Conservation (phyloP, 2,797 vertebrate genomes). For the Synaphobranchus kaupii region DNA sequence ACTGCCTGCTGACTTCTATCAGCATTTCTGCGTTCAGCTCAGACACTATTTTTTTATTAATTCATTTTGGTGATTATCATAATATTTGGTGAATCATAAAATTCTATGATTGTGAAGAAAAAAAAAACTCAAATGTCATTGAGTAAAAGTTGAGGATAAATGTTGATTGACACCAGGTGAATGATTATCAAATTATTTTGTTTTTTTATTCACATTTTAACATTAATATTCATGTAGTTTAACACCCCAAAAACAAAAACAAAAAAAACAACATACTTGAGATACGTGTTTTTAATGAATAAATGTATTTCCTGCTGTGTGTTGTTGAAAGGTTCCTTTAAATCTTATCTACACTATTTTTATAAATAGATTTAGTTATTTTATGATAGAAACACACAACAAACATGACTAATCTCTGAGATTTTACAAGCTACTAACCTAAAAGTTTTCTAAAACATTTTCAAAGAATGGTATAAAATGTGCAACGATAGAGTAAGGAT, state of each 20-base stretch:
- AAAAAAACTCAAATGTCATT: too few species aligned
- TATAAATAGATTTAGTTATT: not conserved
- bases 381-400: not conserved
- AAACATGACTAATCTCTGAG: not conserved
- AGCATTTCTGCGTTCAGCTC: too few species aligned
- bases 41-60: too few species aligned
- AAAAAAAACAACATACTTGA: not conserved
- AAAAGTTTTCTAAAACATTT: not conserved
- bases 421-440: not conserved
- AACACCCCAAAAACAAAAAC: not conserved
- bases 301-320: not conserved
- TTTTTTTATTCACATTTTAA: not conserved
- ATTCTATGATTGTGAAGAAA: too few species aligned
- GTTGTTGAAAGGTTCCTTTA: not conserved
- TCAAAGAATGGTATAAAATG: not conserved
- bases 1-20: too few species aligned
- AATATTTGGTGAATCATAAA: too few species aligned
- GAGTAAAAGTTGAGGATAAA: too few species aligned
- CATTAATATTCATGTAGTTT: not conserved
- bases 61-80: not conserved
- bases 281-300: not conserved
- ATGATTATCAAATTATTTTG: not conserved
- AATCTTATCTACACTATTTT: not conserved
- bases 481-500: not conserved
- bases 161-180: too few species aligned